Conservation (phyloP, 1,140 invertebrate genomes). For the Triops cancriformis region DNA sequence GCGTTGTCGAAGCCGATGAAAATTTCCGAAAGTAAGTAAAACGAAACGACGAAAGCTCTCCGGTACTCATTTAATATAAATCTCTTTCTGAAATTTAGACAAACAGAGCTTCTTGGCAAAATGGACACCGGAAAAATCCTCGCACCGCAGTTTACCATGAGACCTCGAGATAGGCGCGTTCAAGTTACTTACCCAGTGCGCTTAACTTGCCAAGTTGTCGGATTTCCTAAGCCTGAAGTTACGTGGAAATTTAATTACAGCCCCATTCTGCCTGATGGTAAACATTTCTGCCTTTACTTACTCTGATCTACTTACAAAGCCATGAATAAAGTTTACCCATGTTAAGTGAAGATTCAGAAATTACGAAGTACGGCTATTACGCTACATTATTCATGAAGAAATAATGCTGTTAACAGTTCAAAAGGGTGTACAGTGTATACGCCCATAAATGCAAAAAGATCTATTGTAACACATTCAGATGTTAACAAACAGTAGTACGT, state of each 20-base stretch:
- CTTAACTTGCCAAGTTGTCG: conserved; percentile 75
- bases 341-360: too few relatives aligned
- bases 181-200: conserved; percentile 72
- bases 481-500: too few relatives aligned
- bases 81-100: conserved; percentile 26
- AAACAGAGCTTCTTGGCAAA: conserved; percentile 30
- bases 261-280: conserved; percentile 47
- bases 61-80: background rate
- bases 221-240: conserved; percentile 60
- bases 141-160: conserved; percentile 77
- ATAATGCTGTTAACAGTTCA: too few relatives aligned
- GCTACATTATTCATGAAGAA: too few relatives aligned
- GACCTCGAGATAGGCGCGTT: conserved; percentile 68
- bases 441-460: too few relatives aligned
- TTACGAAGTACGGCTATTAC: too few relatives aligned
- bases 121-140: conserved; percentile 29
- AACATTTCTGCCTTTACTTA: conserved; percentile 28
- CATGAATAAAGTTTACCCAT: too few relatives aligned
- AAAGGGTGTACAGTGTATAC: too few relatives aligned
- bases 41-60: background rate
- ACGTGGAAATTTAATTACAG: conserved; percentile 69
- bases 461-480: too few relatives aligned
- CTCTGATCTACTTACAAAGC: too few relatives aligned
- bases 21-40: conserved; percentile 52
- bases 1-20: conserved; percentile 59